Conservation (phyloP, 2,113 vertebrate genomes). For the Symphodus melops region DNA sequence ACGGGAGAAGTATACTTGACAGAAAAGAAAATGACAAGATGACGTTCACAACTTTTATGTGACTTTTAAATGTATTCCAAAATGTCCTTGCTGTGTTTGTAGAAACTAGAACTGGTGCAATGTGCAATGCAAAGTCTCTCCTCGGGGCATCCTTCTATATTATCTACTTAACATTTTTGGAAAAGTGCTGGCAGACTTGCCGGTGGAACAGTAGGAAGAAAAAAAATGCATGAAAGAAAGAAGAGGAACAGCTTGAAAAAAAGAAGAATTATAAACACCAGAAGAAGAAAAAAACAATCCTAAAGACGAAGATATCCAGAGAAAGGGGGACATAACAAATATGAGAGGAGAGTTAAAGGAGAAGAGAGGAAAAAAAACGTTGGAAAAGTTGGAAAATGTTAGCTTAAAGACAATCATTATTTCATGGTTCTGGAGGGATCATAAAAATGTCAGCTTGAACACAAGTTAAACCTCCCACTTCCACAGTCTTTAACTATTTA, state of each 20-base stretch:
- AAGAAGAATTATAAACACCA: neutral
- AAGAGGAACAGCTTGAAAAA: conserved; percentile 8
- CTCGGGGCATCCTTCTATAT: conserved; percentile 22
- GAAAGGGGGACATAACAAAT: neutral
- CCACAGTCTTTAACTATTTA: neutral
- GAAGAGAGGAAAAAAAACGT: no score
- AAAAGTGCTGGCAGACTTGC: conserved; percentile 22
- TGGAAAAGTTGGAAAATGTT: no score
- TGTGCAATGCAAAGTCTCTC: conserved; percentile 11
- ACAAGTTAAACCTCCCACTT: neutral
- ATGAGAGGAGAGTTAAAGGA: neutral
- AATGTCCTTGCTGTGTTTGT: conserved; percentile 8
- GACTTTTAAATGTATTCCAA: neutral
- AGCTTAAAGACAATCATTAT: neutral
- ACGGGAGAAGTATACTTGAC: neutral
- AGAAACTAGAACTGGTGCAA: neutral
- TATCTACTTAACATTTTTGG: conserved; percentile 29
- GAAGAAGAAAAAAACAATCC: neutral
- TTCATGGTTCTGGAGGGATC: neutral
- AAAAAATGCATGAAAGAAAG: neutral
- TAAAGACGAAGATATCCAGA: neutral
- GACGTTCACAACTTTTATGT: neutral
- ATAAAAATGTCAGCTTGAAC: neutral
- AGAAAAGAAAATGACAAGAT: neutral
- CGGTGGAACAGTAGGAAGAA: neutral